Evolutionary conservation across 2,113 vertebrate species (phyloP).

Genomic region (Trochalopteron elliotii): DNA sequence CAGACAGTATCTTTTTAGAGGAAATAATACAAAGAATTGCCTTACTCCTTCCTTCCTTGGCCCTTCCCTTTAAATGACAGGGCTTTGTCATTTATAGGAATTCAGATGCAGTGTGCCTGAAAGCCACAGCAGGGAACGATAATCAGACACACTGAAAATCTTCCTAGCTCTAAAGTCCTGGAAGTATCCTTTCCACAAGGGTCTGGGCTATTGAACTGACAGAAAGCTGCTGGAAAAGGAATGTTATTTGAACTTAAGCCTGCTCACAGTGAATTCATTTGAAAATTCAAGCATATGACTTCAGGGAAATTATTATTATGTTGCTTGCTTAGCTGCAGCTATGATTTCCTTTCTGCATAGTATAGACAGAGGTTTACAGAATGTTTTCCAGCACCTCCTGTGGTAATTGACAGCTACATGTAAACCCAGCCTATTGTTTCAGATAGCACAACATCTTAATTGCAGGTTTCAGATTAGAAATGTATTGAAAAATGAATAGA

Average conservation of each 20-base stretch:
- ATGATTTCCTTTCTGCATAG: constrained; percentile 20
- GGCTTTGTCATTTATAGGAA: not conserved
- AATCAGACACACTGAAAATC: not conserved
- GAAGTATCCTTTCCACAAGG: not conserved
- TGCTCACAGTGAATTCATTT: not conserved
- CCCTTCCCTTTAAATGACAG: not conserved
- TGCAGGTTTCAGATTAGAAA: constrained; percentile 46
- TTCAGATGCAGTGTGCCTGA: not conserved
- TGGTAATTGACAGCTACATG: constrained; percentile 14
- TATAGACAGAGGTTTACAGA: not conserved
- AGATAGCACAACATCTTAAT: constrained; percentile 36
- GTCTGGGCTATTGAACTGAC: not conserved
- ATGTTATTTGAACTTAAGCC: not conserved
- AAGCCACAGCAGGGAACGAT: not conserved
- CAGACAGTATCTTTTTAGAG: not conserved
- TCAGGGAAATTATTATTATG: constrained; percentile 39
- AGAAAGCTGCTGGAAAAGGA: constrained; percentile 25
- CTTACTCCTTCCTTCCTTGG: not conserved
- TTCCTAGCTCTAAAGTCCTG: not conserved
- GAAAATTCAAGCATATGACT: constrained; percentile 49
- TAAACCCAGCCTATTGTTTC: constrained; percentile 43
- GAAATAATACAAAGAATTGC: not conserved
- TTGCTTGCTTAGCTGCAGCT: constrained; percentile 41
- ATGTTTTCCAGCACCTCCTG: constrained; percentile 36
- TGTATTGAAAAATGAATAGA: constrained; percentile 3